Evolutionary conservation across 2,888 invertebrate genomes (phyloP).

Genomic region (Ennomos fuscantarius): DNA sequence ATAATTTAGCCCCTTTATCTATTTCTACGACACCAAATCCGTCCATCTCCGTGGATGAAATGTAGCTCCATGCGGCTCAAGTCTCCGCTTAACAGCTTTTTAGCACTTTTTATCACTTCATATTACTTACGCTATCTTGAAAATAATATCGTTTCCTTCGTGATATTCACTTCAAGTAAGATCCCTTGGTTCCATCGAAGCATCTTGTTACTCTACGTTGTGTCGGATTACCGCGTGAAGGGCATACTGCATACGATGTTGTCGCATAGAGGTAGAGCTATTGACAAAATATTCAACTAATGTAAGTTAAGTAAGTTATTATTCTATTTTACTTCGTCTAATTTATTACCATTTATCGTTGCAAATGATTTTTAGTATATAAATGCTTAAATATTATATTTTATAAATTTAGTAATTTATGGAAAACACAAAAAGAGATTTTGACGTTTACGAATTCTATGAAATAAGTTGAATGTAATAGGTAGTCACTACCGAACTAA

Average conservation of each 20-base stretch:
- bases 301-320: too few relatives aligned
- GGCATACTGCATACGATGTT: conserved; percentile 18
- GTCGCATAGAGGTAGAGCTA: not conserved
- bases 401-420: too few relatives aligned
- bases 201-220: conserved; percentile 36
- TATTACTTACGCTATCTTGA: conserved; percentile 56
- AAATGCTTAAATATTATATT: too few relatives aligned
- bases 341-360: too few relatives aligned
- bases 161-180: conserved; percentile 21
- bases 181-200: conserved; percentile 27
- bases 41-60: conserved; percentile 32
- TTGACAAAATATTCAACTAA: not conserved
- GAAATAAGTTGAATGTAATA: too few relatives aligned
- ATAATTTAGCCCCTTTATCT: conserved; percentile 3
- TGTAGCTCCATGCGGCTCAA: conserved; percentile 41
- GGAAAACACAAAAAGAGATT: too few relatives aligned
- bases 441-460: too few relatives aligned
- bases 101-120: conserved; percentile 64
- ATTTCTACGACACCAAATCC: conserved; percentile 11
- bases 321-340: too few relatives aligned
- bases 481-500: too few relatives aligned
- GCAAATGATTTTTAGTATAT: too few relatives aligned
- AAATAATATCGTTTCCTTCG: conserved; percentile 33
- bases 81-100: conserved; percentile 43
- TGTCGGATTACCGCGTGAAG: conserved; percentile 19